These are phyloP conservation scores for Cataglyphis albicans DNA, from an alignment of 2,888 invertebrate genomes.

Conservation along the genomic window DNA sequence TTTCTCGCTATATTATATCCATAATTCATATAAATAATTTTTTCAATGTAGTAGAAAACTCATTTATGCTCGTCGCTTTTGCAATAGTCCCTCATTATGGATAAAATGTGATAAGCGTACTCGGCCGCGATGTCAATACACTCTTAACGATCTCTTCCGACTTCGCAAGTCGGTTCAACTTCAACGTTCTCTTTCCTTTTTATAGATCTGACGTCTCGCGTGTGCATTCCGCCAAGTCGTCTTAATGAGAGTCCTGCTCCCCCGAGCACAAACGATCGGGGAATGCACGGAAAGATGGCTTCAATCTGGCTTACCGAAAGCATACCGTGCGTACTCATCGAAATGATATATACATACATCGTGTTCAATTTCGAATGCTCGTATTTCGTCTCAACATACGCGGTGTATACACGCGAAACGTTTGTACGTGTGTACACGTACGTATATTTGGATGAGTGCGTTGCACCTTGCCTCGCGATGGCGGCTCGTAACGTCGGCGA, in stretches of 20 bases:
- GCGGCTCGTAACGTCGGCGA: conserved; percentile 69
- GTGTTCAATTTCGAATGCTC: conserved; percentile 79
- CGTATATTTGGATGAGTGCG: conserved; percentile 50
- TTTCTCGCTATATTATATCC: not conserved
- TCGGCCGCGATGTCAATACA: conserved; percentile 16
- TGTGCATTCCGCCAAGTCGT: conserved; percentile 45
- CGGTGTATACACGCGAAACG: conserved; percentile 11
- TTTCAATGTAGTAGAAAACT: not conserved
- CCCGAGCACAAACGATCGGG: conserved; percentile 46
- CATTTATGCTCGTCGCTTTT: not conserved
- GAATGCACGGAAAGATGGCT: conserved; percentile 42
- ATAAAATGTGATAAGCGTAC: conserved; percentile 20
- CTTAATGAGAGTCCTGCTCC: conserved; percentile 47
- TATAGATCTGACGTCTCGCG: conserved; percentile 47
- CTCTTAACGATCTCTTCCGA: conserved; percentile 28
- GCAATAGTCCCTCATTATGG: not conserved
- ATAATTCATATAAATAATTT: not conserved
- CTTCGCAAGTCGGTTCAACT: conserved; percentile 36
- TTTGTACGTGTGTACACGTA: conserved; percentile 7
- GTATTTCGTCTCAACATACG: conserved; percentile 71
- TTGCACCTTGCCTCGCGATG: conserved; percentile 57
- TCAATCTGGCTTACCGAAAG: conserved; percentile 56
- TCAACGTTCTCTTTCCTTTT: conserved; percentile 36
- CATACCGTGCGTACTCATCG: conserved; percentile 53
- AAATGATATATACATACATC: conserved; percentile 63